Base-by-base conservation (phyloP, 2,888 invertebrate genomes). In the Sinodicranocentrus sp. region DNA sequence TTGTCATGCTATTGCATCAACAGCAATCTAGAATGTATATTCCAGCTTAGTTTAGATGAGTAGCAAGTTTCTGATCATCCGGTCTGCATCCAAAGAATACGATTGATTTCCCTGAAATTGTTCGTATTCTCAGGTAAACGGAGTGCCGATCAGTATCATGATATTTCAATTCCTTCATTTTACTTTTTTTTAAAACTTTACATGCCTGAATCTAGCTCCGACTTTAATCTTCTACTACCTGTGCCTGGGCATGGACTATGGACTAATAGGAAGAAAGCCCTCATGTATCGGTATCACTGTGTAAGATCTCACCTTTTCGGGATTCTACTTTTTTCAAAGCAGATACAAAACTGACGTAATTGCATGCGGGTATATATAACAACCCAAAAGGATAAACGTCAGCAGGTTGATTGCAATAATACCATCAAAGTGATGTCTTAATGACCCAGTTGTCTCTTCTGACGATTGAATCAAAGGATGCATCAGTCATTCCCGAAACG, bases 361-460 rank as follows among this genome's bases (percentile, higher is more conserved):
- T 59, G 77, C 77, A 77, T 77, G 68, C 43, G 33, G 13, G 25
- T 57, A 19, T 15, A 67, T 17, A 52, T 26, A 21, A 44, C 33
- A 2, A n/a, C 10, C 26, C n/a, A 25, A 28, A 25, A 52, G 33
- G 10, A 33, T 6, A 76, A 57, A 73, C 63, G 61, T 48, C 78
- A 78, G 78, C 61, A 78, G 78, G 70, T 70, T 78, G 78, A 78
- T 70, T 78, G 70, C 61, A 78, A 71, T 78, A 78, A 68, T 57
- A 68, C 63, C 48, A 54, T 78, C 70, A 61, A 61, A 43, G 43
- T 78, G 78, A 78, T 68, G 78, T 70, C 59, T 70, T 78, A 78
- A 78, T 78, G 70, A 70, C 70, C 78, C 78, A 78, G 78, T 78
- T 78, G 78, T 78, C 78, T 67, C 59, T 59, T 39, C 73, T 68